Evolutionary conservation across 2,888 invertebrate species (phyloP).

Genomic region (Xestia rhomboidea): DNA sequence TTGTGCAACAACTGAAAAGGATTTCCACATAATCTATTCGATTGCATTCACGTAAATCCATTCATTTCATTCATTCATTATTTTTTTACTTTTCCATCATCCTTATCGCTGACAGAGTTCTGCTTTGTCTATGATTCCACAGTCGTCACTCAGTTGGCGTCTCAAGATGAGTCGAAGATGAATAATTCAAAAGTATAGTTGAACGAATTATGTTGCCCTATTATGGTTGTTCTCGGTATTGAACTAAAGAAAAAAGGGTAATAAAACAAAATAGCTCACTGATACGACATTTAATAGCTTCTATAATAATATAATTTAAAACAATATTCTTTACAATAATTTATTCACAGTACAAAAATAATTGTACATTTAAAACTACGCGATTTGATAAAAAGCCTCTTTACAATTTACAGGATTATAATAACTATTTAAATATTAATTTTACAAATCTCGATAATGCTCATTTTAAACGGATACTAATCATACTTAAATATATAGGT

Average conservation of each 20-base stretch:
- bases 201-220: background rate
- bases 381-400: constrained; percentile 67
- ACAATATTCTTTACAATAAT: constrained; percentile 67
- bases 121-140: background rate
- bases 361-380: constrained; percentile 70
- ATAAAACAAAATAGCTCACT: constrained; percentile 35
- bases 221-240: background rate
- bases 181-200: background rate
- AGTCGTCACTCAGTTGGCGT: background rate
- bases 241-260: background rate
- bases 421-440: constrained; percentile 39
- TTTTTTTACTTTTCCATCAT: background rate
- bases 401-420: constrained; percentile 64
- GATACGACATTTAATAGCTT: constrained; percentile 69
- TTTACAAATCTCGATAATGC: constrained; percentile 49
- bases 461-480: constrained; percentile 66
- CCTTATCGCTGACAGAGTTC: background rate
- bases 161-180: background rate
- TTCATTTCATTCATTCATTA: background rate
- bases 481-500: constrained; percentile 36
- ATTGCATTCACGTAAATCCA: background rate
- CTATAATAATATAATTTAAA: constrained; percentile 71
- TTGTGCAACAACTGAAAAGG: background rate
- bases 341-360: constrained; percentile 80
- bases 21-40: background rate